Conservation (phyloP, 1,140 invertebrate species). For the Nymphalis io region DNA sequence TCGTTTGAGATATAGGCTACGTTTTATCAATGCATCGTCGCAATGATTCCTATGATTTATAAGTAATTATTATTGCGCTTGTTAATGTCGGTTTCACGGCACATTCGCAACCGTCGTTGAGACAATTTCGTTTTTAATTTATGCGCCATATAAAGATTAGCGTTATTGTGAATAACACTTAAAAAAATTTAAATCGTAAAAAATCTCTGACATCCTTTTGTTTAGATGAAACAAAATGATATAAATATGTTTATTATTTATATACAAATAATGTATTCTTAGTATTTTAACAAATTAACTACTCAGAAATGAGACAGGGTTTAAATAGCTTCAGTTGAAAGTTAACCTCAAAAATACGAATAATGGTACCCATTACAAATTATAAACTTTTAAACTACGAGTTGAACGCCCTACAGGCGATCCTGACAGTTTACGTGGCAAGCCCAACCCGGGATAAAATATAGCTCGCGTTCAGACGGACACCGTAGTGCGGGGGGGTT, state of each 20-base stretch:
- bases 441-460: constrained; percentile 74
- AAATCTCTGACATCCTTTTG: constrained; percentile 5
- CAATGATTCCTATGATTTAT: constrained; percentile 77
- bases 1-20: constrained; percentile 70
- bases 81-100: constrained; percentile 75
- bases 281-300: not conserved
- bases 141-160: constrained; percentile 43
- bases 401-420: constrained; percentile 74
- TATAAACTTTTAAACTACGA: constrained; percentile 60
- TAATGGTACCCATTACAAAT: constrained; percentile 32
- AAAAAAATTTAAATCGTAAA: constrained; percentile 20
- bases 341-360: not conserved
- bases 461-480: constrained; percentile 74
- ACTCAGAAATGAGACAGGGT: not conserved
- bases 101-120: constrained; percentile 60
- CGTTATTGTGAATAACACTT: constrained; percentile 29
- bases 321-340: not conserved
- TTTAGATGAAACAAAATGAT: not conserved
- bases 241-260: not conserved
- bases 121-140: constrained; percentile 69
- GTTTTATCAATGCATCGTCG: constrained; percentile 80
- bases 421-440: constrained; percentile 77
- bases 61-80: constrained; percentile 77
- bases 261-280: not conserved
- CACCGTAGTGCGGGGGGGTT: constrained; percentile 43